Evolutionary conservation across 1,140 invertebrate genomes (phyloP).

Genomic region (Pissodes strobi): DNA sequence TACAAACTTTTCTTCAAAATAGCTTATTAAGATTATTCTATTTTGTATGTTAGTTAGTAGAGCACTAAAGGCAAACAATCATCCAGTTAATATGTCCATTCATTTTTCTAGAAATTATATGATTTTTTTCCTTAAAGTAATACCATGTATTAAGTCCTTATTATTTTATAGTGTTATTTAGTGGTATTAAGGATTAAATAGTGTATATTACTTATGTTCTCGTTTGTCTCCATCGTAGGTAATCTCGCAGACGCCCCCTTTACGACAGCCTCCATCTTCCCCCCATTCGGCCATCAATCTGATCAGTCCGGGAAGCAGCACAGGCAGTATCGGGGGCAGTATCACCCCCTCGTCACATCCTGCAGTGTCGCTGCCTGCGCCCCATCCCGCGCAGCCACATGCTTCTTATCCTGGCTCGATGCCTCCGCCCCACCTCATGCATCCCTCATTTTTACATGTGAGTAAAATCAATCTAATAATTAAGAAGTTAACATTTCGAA

Average conservation of each 20-base stretch:
- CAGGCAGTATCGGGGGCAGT: slow-evolving; percentile 65
- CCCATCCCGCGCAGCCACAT: slow-evolving; percentile 69
- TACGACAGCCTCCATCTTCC: slow-evolving; percentile 48
- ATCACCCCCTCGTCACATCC: slow-evolving; percentile 69
- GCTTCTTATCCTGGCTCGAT: slow-evolving; percentile 68
- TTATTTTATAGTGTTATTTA: too few species aligned
- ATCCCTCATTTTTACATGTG: slow-evolving; percentile 58
- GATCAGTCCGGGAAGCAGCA: slow-evolving; percentile 64
- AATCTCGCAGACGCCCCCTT: slow-evolving; percentile 54
- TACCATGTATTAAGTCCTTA: too few species aligned
- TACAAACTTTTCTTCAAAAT: too few species aligned
- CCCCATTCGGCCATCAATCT: too few species aligned
- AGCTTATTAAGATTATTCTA: background rate
- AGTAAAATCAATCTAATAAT: slow-evolving; percentile 7
- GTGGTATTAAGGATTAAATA: too few species aligned
- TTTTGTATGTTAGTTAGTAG: background rate
- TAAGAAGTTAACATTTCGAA: too few species aligned
- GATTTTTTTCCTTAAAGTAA: too few species aligned
- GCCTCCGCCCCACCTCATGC: slow-evolving; percentile 72
- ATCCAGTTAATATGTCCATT: too few species aligned
- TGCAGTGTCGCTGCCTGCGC: slow-evolving; percentile 59
- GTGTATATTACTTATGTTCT: too few species aligned
- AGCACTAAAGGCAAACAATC: too few species aligned
- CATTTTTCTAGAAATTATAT: background rate
- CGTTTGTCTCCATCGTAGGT: too few species aligned